Evolutionary conservation across 2,113 vertebrate genomes (phyloP).

Genomic region (Dunckerocampus dactyliophorus): DNA sequence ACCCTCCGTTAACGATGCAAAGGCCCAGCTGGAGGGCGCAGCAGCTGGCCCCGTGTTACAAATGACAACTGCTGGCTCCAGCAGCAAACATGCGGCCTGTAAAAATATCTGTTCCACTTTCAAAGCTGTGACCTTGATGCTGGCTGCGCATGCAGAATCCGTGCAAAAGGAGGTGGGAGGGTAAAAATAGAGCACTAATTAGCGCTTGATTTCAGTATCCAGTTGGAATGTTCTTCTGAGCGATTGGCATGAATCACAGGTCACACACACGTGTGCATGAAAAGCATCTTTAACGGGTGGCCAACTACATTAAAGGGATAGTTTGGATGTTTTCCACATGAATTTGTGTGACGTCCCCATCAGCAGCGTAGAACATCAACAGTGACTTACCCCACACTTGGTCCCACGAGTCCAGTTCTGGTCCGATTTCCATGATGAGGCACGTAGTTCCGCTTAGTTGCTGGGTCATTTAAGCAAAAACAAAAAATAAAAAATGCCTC

Average conservation of each 20-base stretch:
- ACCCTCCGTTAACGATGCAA: constrained; percentile 33
- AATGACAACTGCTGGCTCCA: constrained; percentile 21
- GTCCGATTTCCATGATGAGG: no score
- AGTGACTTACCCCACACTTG: no score
- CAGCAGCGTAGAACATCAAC: no score
- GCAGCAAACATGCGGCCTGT: constrained; percentile 9
- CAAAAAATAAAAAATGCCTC: no score
- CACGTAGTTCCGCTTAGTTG: no score
- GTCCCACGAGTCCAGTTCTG: no score
- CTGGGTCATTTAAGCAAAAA: no score
- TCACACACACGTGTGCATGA: neutral
- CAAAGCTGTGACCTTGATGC: constrained; percentile 18
- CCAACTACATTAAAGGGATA: no score
- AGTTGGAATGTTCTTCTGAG: neutral
- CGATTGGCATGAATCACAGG: neutral
- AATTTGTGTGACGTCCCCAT: no score
- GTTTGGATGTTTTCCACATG: no score
- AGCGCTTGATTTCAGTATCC: neutral
- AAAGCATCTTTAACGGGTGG: no score
- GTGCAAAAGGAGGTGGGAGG: neutral
- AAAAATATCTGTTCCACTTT: constrained; percentile 35
- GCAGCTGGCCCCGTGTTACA: constrained; percentile 47
- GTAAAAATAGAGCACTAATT: constrained; percentile 15
- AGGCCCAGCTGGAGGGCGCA: constrained; percentile 6
- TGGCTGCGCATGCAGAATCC: constrained; percentile 7